phyloP scores from a whole-genome alignment of 2,888 invertebrate genomes.

The Exephanes ischioxanthus region DNA sequence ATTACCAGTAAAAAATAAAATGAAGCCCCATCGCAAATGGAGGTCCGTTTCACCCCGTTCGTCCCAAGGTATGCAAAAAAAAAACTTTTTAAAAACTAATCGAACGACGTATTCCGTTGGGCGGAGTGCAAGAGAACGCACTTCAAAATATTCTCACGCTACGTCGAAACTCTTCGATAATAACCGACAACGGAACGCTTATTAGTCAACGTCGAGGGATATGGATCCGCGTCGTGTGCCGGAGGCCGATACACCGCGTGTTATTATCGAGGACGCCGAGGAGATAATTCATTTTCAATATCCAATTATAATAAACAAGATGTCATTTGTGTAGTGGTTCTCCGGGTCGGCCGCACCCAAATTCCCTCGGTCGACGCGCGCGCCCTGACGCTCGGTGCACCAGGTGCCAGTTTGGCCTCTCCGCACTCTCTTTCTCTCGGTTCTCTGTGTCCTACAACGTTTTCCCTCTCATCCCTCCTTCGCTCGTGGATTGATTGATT shows the following conservation, averaged over 20 bases:
- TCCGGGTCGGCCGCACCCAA: conserved; percentile 69
- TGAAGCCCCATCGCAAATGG: background rate
- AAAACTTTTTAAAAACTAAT: too few species aligned
- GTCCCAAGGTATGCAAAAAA: background rate
- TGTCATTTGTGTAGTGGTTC: conserved; percentile 70
- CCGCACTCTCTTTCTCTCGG: background rate
- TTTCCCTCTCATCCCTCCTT: conserved; percentile 5
- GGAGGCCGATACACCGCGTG: conserved; percentile 31
- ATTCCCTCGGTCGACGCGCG: conserved; percentile 55
- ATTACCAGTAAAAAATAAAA: background rate
- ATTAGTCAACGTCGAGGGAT: conserved; percentile 23
- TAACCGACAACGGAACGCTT: conserved; percentile 5
- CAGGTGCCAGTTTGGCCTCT: conserved; percentile 37
- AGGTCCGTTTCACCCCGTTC: background rate
- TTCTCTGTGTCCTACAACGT: conserved; percentile 26
- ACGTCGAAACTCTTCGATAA: conserved; percentile 5
- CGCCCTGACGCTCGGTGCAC: conserved; percentile 32
- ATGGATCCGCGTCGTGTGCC: background rate
- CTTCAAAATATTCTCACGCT: conserved; percentile 18
- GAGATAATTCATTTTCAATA: conserved; percentile 71
- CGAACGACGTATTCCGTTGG: too few species aligned
- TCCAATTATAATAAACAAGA: conserved; percentile 74
- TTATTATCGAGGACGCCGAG: conserved; percentile 55
- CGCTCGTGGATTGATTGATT: conserved; percentile 44
- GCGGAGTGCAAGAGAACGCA: conserved; percentile 28